Evolutionary conservation across 2,797 vertebrate species (phyloP), one percentile per base, ranked within the genome.

Genomic region (Scolopax rusticola): DNA sequence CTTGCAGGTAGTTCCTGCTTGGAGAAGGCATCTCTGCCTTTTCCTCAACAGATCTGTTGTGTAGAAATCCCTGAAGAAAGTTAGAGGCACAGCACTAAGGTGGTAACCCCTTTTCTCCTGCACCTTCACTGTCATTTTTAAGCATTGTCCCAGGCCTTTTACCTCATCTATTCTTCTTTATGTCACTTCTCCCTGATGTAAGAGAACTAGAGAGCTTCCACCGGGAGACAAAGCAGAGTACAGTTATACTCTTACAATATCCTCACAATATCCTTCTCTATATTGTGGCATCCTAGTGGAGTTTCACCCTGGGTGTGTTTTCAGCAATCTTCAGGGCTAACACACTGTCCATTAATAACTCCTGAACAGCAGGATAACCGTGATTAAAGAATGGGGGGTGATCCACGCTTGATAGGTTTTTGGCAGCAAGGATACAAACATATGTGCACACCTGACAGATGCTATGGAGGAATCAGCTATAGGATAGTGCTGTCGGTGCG

Each of bases 401-500:
- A 83, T 40, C 64, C 28, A 6, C 6, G 4, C 45, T 64, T 60
- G 45, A 73, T 61, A 81, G 30, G 57, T 12, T 91, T 87, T 90
- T 78, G 65, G 23, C 76, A 74, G 53, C 40, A 60, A 59, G 85
- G 56, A 40, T 30, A 21, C 19, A 53, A 74, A 73, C 12, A 20
- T 4, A 1, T 40, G 40, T 8, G 41, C 41, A 60, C 17, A 43
- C 3, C 21, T 77, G 60, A 51, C 19, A 73, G 70, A 33, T n/a
- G 23, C 30, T 54, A 9, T 20, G 36, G 40, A 60, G 32, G 27
- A 59, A 53, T 38, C 5, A 69, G 48, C 23, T 64, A 43, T 18
- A 19, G 32, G 70, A 40, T 4, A 63, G 5, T 8, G 15, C 51
- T 78, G n/a, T 8, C 7, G 2, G 43, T 33, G 16, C 1, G 0